Conservation (phyloP, 2,797 vertebrate genomes). For the Rhynchonycteris naso region DNA sequence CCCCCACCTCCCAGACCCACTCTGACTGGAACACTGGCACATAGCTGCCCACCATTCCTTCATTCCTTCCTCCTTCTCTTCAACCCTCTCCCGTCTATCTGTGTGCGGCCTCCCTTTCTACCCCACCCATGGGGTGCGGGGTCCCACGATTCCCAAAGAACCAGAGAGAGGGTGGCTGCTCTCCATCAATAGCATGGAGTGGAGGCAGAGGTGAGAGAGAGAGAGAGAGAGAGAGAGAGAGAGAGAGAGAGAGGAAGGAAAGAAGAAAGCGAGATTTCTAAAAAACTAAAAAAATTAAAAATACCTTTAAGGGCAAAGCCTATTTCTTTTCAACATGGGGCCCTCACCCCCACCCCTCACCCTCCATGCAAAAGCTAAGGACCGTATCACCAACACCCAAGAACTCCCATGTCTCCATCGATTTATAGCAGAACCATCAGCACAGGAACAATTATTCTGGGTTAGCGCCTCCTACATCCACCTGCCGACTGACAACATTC, state of each 20-base stretch:
- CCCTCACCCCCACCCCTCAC: neutral
- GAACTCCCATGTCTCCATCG: neutral
- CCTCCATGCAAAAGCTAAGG: neutral
- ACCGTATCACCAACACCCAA: neutral
- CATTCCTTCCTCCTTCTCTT: neutral
- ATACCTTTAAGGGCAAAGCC: constrained; percentile 20
- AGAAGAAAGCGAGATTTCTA: neutral
- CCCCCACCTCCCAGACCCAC: neutral
- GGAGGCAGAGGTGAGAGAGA: fast-evolving
- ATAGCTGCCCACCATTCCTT: neutral
- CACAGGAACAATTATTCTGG: constrained; percentile 72
- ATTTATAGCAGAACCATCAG: constrained; percentile 62
- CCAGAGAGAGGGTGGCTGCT: neutral
- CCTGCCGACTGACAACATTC: constrained; percentile 69
- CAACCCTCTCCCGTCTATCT: neutral
- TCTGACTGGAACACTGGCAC: neutral
- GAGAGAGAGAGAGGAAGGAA: fast-evolving
- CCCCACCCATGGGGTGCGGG: too few species aligned
- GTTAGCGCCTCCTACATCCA: constrained; percentile 74
- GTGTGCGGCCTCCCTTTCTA: neutral
- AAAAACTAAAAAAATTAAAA: neutral
- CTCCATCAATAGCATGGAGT: neutral
- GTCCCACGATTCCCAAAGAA: neutral
- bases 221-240: neutral
- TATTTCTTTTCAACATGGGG: neutral